Evolutionary conservation across 1,140 invertebrate species (phyloP).

Genomic region (Babylonia areolata): DNA sequence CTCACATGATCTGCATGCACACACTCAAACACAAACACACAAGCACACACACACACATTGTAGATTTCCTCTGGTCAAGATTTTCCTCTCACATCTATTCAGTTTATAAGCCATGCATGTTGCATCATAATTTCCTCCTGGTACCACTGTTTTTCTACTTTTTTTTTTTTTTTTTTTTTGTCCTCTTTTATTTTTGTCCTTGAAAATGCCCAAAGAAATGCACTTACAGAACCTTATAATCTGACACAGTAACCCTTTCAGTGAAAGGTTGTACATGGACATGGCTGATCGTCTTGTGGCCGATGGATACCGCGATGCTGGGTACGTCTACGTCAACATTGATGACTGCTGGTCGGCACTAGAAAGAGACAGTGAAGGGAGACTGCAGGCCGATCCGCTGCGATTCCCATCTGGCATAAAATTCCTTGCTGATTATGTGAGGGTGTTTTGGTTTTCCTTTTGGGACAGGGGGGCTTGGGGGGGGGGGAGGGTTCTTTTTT

Average conservation of each 20-base stretch:
- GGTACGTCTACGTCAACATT: slow-evolving; percentile 95
- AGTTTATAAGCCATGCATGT: too few species aligned
- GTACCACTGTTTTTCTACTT: too few species aligned
- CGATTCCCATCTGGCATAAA: slow-evolving; percentile 95
- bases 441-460: slow-evolving; percentile 61
- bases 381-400: slow-evolving; percentile 89
- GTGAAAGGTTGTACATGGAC: slow-evolving; percentile 92
- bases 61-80: too few species aligned
- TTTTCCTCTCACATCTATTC: too few species aligned
- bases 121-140: too few species aligned
- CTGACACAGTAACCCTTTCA: slow-evolving; percentile 72
- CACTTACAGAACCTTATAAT: background rate
- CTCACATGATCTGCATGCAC: background rate
- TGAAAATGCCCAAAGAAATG: background rate
- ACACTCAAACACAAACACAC: background rate
- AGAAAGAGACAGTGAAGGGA: slow-evolving; percentile 84
- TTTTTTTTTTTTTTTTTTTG: too few species aligned
- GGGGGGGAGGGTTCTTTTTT: too few species aligned
- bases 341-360: slow-evolving; percentile 97
- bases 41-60: background rate
- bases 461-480: background rate
- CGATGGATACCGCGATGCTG: slow-evolving; percentile 91
- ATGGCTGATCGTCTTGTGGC: slow-evolving; percentile 93
- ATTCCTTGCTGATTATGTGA: slow-evolving; percentile 92
- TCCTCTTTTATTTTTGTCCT: too few species aligned